Percentiles rank a stretch among this genome's conserved stretches.
Evolutionary conservation across 2,888 invertebrate genomes (phyloP).

Genomic region (Eupithecia vulgata): DNA sequence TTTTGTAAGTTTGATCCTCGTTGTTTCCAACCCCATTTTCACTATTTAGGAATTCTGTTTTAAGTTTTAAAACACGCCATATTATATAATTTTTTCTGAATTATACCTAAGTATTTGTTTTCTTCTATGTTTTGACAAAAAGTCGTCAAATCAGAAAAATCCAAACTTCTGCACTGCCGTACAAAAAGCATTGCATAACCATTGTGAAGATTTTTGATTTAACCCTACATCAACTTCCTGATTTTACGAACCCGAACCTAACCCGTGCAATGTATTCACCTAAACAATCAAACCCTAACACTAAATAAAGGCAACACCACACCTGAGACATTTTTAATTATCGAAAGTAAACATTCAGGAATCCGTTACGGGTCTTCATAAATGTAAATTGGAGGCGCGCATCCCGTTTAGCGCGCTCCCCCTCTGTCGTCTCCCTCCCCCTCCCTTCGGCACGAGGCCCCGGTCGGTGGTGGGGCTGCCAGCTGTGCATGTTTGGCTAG

Average conservation of each 20-base stretch:
- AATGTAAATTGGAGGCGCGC: constrained; percentile 83
- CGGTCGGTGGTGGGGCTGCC: constrained; percentile 30
- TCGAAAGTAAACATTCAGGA: constrained; percentile 81
- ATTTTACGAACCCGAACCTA: neutral
- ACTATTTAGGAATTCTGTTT: too few species aligned
- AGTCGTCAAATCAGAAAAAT: too few species aligned
- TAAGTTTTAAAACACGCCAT: too few species aligned
- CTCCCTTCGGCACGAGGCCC: constrained; percentile 36
- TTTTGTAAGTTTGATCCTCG: too few species aligned
- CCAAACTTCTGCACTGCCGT: neutral
- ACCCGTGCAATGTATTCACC: constrained; percentile 3
- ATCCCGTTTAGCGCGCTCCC: constrained; percentile 73
- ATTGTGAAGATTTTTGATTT: neutral
- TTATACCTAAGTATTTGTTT: too few species aligned
- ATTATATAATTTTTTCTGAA: too few species aligned
- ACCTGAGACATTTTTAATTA: constrained; percentile 81
- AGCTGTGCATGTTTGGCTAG: constrained; percentile 25
- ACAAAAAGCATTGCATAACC: neutral
- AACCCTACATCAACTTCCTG: neutral
- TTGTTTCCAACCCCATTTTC: too few species aligned
- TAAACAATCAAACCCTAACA: constrained; percentile 10
- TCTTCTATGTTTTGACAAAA: too few species aligned
- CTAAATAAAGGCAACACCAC: constrained; percentile 45
- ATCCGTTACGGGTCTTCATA: constrained; percentile 82
- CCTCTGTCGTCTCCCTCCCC: constrained; percentile 44